Conservation (phyloP, 1,140 invertebrate species). For the Oscheius sp. region DNA sequence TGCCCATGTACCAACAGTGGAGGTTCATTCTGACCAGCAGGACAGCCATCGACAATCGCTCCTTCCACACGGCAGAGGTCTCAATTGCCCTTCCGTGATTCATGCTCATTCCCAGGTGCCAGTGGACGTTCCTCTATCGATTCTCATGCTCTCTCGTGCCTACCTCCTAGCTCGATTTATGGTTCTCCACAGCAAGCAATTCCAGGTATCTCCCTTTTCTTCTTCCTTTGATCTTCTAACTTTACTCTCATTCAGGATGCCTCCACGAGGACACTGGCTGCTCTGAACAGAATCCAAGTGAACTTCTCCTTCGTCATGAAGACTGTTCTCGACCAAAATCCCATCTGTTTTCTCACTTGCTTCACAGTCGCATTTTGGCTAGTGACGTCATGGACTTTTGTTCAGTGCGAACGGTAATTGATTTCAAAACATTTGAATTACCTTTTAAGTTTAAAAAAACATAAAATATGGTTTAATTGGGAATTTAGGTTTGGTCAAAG, state of each 20-base stretch:
- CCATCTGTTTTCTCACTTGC: constrained; percentile 52
- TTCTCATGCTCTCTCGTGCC: constrained; percentile 97
- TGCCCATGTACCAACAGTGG: background rate
- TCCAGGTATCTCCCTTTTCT: constrained; percentile 68
- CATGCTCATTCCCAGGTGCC: constrained; percentile 22
- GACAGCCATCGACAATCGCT: background rate
- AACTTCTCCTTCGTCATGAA: constrained; percentile 98
- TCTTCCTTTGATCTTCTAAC: background rate
- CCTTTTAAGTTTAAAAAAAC: too few relatives aligned
- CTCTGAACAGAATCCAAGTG: constrained; percentile 84
- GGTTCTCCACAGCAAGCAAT: constrained; percentile 97
- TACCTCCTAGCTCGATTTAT: constrained; percentile 99
- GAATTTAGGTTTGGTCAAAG: constrained; percentile 13
- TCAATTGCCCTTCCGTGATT: background rate
- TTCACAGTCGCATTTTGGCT: constrained; percentile 58
- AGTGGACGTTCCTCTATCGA: constrained; percentile 71
- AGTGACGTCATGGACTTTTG: constrained; percentile 56
- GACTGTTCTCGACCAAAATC: constrained; percentile 77
- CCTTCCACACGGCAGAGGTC: background rate
- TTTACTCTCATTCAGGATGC: constrained; percentile 72
- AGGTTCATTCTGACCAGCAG: background rate
- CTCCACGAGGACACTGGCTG: constrained; percentile 76
- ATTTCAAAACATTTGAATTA: too few relatives aligned
- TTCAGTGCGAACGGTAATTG: constrained; percentile 42
- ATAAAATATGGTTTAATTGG: too few relatives aligned